Evolutionary conservation across 92 coral and sea anemone genomes (phyloP), one percentile per base, ranked within the genome.

Genomic region (Palythoa heliodiscus): DNA sequence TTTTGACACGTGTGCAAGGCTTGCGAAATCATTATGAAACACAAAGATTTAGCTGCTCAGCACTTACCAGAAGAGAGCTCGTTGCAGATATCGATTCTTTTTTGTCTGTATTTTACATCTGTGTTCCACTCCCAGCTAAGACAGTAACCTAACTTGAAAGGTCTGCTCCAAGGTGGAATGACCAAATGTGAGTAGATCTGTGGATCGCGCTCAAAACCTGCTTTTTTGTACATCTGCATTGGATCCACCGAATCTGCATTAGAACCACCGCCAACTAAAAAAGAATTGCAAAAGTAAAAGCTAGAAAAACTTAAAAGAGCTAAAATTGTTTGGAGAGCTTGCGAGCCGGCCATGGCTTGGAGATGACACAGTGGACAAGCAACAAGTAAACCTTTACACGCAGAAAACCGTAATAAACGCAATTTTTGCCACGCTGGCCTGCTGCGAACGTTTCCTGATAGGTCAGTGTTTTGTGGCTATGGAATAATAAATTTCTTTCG

Each of bases 51-150:
- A 29, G 25, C 15, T 52, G 17, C 48, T 39, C 43, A 39, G 5
- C 22, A 79, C 87, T 47, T 88, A 95, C 99, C 99, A 87, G 93
- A 88, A n/a, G 92, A 78, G n/a, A 89, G 89, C 29, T 91, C 95
- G 58, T 93, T 89, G 84, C 99, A 96, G 85, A 96, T 91, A 5
- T 93, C 96, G 3, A 96, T 70, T 48, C 99, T 73, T 63, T 88
- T 92, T 12, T 93, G 95, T 40, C 99, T 88, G 86, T 96, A 96
- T 86, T 93, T 94, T 86, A 90, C 91, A 66, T 96, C 99, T 12
- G 99, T 96, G 79, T 94, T 93, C 99, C 99, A 96, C 88, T 96
- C 99, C 99, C 99, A 96, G 78, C 99, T 96, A 38, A 76, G 84
- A 70, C 99, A 96, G 78, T 96, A 96, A 10, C 99, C 99, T 35